A percentile compares a stretch with the other conserved stretches of the same genome.
Evolutionary conservation across 2,888 invertebrate species (phyloP).

Genomic region (Leptarthrus brevirostris): DNA sequence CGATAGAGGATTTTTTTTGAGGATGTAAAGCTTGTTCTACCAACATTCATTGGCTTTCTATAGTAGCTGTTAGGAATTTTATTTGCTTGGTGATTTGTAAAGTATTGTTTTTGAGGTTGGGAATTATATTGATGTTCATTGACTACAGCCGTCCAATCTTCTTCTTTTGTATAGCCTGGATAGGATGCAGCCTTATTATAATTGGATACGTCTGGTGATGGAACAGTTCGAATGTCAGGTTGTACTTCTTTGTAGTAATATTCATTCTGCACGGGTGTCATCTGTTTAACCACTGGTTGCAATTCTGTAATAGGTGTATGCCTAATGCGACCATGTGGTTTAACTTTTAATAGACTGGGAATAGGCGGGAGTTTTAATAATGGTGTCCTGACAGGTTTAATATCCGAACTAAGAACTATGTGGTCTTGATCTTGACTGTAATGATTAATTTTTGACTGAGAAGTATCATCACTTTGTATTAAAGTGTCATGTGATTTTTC

Average conservation of each 20-base stretch:
- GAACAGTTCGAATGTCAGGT: slow-evolving; percentile 53
- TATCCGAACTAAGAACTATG: slow-evolving; percentile 65
- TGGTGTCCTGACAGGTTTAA: slow-evolving; percentile 61
- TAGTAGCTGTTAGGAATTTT: slow-evolving; percentile 55
- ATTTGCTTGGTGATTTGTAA: slow-evolving; percentile 48
- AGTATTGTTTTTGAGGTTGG: slow-evolving; percentile 51
- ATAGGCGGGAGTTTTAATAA: slow-evolving; percentile 63
- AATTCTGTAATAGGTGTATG: slow-evolving; percentile 55
- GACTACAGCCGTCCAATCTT: slow-evolving; percentile 63
- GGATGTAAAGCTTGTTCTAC: slow-evolving; percentile 59
- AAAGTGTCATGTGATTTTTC: slow-evolving; percentile 61
- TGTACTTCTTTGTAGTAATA: slow-evolving; percentile 54
- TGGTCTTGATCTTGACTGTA: slow-evolving; percentile 67
- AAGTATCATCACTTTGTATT: slow-evolving; percentile 60
- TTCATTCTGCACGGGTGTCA: slow-evolving; percentile 60
- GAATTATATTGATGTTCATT: slow-evolving; percentile 8
- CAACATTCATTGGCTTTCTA: slow-evolving; percentile 52
- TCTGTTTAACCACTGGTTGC: slow-evolving; percentile 58
- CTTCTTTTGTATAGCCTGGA: slow-evolving; percentile 59
- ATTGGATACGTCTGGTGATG: slow-evolving; percentile 57
- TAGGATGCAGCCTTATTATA: slow-evolving; percentile 53
- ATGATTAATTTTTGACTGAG: slow-evolving; percentile 67
- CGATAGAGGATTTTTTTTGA: slow-evolving; percentile 56
- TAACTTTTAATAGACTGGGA: slow-evolving; percentile 64
- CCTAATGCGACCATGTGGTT: slow-evolving; percentile 64